Evolutionary conservation across 2,797 vertebrate species (phyloP).

Genomic region (Emydoidea blandingii): DNA sequence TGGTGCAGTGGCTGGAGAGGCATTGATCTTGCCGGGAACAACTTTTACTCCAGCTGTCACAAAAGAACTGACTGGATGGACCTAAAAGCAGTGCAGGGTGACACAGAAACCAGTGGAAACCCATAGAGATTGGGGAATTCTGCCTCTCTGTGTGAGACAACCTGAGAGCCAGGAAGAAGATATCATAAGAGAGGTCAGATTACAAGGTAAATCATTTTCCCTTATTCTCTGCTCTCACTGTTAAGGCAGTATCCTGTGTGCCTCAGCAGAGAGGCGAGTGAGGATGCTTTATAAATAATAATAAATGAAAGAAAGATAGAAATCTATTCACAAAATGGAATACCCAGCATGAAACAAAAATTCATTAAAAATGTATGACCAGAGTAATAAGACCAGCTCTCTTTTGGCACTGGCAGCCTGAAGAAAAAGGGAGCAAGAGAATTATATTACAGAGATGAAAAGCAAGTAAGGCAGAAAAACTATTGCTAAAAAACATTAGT

Average conservation of each 20-base stretch:
- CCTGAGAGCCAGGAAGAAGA: background rate
- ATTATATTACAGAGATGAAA: slow-evolving; percentile 53
- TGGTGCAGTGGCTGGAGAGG: fast-evolving
- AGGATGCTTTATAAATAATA: slow-evolving; percentile 57
- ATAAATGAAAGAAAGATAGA: slow-evolving; percentile 49
- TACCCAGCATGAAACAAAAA: slow-evolving; percentile 30
- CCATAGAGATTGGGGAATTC: background rate
- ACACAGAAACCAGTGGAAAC: background rate
- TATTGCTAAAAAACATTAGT: background rate
- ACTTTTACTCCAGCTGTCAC: background rate
- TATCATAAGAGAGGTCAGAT: background rate
- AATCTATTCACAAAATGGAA: slow-evolving; percentile 61
- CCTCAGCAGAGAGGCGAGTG: slow-evolving; percentile 32
- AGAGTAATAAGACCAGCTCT: slow-evolving; percentile 58
- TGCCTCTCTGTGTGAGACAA: background rate
- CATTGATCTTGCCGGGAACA: fast-evolving
- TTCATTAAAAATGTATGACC: slow-evolving; percentile 72
- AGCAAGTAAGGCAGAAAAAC: slow-evolving; percentile 21
- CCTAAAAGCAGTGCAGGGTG: background rate
- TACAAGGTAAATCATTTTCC: background rate
- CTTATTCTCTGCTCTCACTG: background rate
- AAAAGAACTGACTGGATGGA: background rate
- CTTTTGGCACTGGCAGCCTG: slow-evolving; percentile 50
- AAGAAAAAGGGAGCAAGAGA: background rate
- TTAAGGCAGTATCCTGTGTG: background rate